Evolutionary conservation across 1,140 invertebrate species (phyloP).

Genomic region (Cataglyphis hispanica): DNA sequence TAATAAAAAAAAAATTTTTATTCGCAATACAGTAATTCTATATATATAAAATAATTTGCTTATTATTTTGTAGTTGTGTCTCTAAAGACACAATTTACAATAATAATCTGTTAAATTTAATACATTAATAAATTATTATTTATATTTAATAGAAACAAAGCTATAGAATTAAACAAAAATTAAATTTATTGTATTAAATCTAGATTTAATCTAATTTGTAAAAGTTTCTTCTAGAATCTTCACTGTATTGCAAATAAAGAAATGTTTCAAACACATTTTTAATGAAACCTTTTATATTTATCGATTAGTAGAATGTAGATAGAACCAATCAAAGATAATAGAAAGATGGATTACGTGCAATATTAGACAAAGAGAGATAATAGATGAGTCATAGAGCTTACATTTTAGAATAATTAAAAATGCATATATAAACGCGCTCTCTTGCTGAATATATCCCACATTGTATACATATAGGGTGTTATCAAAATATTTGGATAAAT

Average conservation of each 20-base stretch:
- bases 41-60: background rate
- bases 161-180: background rate
- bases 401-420: conserved; percentile 62
- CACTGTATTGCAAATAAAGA: conserved; percentile 7
- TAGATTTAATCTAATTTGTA: background rate
- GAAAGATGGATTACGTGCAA: conserved; percentile 47
- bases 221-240: conserved; percentile 17
- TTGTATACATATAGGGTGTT: background rate
- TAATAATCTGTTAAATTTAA: conserved; percentile 21
- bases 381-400: conserved; percentile 57
- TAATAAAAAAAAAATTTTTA: conserved; percentile 9
- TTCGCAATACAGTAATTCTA: conserved; percentile 18
- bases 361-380: conserved; percentile 44
- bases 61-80: background rate
- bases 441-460: conserved; percentile 7
- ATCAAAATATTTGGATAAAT: conserved; percentile 9
- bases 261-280: background rate
- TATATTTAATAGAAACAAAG: conserved; percentile 15
- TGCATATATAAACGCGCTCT: conserved; percentile 54
- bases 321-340: conserved; percentile 40
- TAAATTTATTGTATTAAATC: background rate
- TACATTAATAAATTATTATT: too few species aligned
- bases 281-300: background rate
- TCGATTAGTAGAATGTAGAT: conserved; percentile 43
- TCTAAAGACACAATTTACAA: background rate